Evolutionary conservation across 2,797 vertebrate genomes (phyloP).

Genomic region (Microtus obscurus): DNA sequence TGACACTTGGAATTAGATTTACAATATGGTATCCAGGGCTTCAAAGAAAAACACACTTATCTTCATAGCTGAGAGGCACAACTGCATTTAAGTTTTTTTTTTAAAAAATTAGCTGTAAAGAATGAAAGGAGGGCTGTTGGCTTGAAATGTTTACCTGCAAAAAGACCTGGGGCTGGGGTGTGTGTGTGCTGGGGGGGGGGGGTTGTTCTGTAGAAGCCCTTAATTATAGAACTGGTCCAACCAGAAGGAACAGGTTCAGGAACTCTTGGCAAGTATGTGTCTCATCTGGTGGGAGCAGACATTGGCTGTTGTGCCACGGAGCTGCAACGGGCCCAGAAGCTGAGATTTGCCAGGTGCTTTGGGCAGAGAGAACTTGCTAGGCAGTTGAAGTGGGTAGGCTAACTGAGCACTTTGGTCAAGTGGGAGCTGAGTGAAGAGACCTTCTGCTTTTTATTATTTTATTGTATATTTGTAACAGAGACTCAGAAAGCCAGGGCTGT

Average conservation of each 20-base stretch:
- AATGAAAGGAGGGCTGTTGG: slow-evolving; percentile 48
- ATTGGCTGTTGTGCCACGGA: neutral
- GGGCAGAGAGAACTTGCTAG: too few species aligned
- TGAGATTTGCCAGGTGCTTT: neutral
- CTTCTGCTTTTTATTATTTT: neutral
- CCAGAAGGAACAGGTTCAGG: slow-evolving; percentile 44
- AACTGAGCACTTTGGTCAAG: neutral
- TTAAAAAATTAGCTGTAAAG: slow-evolving; percentile 67
- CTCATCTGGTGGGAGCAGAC: slow-evolving; percentile 12
- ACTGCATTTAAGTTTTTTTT: slow-evolving; percentile 64
- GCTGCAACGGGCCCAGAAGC: neutral
- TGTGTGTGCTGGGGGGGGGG: neutral
- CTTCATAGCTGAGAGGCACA: slow-evolving; percentile 66
- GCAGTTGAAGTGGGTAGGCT: neutral
- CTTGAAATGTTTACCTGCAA: slow-evolving; percentile 62
- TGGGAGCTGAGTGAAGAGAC: neutral
- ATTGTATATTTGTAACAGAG: neutral
- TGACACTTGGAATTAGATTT: slow-evolving; percentile 59
- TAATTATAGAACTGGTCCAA: slow-evolving; percentile 67
- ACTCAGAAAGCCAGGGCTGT: neutral
- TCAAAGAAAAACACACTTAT: slow-evolving; percentile 73
- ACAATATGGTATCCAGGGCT: slow-evolving; percentile 59
- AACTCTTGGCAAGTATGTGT: slow-evolving; percentile 42
- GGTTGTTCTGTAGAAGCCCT: slow-evolving; percentile 17
- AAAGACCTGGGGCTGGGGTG: slow-evolving; percentile 42